Base-by-base conservation (phyloP, 2,113 vertebrate species). In the Acanthisitta chloris region DNA sequence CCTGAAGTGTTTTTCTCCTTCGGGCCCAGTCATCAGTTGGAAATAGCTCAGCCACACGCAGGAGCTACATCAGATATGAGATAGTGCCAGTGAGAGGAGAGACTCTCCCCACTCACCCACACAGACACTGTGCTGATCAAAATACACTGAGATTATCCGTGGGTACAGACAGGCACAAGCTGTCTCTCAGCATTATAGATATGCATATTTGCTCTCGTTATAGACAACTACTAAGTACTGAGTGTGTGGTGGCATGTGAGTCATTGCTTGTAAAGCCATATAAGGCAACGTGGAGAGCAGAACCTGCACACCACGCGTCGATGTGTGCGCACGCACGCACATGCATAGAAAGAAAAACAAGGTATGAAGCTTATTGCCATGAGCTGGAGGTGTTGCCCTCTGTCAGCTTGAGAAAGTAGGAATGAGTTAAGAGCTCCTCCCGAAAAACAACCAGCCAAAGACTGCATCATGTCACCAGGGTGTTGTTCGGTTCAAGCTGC, bases 101-200 rank as follows among this genome's bases (percentile, higher is more conserved):
- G 57, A 9, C 73, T 84, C 76, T 49, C 70, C 81, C 81, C 1
- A 4, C 81, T 92, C 80, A 40, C 70, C 61, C 46, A 6, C 85
- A 36, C 62, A 91, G 89, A 51, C 81, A 82, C 59, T 13, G 0
- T 71, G 83, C 94, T 2, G 19, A 73, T 90, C 86, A 62, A 80
- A 86, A 88, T 43, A 80, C 86, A 33, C 83, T 11, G 83, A 46
- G 71, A 42, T 62, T 28, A 58, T 51, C 62, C 10, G 28, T 84
- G 91, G 94, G 83, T 81, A 55, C 72, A 86, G 91, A 70, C 76
- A 86, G 91, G 92, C 92, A 84, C 92, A 92, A 88, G 91, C 88
- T 92, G 80, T 95, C 88, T 94, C 85, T 90, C 76, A 73, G 0
- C 70, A 45, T 54, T 54, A 61, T 29, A 80, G 94, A 90, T 45